A percentile compares a stretch with the other conserved stretches of the same genome.
Conservation (phyloP, 2,113 vertebrate species). For the Triplophysa rosa region DNA sequence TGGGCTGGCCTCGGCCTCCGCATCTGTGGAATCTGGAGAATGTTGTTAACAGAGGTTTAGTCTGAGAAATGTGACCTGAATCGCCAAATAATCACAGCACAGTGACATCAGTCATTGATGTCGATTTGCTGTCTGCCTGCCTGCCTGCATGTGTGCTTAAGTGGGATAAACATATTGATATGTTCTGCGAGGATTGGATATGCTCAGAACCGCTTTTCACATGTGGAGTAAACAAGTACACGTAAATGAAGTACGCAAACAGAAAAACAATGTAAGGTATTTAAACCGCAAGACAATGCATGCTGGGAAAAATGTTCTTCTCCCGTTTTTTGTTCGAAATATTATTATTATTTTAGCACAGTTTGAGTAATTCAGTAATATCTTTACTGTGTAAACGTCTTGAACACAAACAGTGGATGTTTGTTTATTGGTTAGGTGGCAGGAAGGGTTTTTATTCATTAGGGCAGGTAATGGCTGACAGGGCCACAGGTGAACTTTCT, state of each 20-base stretch:
- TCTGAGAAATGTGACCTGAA: conserved; percentile 32
- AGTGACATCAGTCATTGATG: background rate
- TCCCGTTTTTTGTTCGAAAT: no score
- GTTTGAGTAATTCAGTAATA: no score
- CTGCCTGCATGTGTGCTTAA: background rate
- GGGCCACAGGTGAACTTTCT: conserved; percentile 49
- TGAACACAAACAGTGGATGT: no score
- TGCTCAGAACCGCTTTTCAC: no score
- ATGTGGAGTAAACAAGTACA: background rate
- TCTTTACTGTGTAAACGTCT: no score
- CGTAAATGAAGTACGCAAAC: background rate
- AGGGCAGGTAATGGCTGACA: conserved; percentile 25
- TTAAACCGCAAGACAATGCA: background rate
- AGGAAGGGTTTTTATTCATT: background rate
- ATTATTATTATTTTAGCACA: no score
- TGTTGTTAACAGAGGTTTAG: conserved; percentile 33
- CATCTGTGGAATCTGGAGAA: conserved; percentile 11
- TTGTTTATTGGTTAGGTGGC: background rate
- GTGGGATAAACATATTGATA: no score
- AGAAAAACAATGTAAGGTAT: background rate
- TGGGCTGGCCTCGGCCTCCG: conserved; percentile 12
- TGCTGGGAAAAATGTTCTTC: no score
- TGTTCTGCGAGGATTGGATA: background rate
- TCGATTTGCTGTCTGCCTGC: background rate
- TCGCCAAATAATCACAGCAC: conserved; percentile 2